phyloP scores from a whole-genome alignment of 2,113 vertebrate species.

The Suricata suricatta region DNA sequence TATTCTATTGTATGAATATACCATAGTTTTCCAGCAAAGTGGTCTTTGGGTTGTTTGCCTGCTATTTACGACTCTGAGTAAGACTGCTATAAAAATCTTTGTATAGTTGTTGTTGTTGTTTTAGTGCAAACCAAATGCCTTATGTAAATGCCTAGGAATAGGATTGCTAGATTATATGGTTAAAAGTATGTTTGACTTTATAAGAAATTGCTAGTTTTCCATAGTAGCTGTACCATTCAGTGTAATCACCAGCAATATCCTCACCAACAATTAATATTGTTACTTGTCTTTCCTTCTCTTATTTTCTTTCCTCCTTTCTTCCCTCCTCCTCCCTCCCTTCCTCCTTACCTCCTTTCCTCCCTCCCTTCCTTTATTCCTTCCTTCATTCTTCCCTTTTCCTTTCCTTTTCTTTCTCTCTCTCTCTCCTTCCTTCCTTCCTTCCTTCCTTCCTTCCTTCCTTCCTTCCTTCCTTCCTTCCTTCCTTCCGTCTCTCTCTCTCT shows the following conservation, averaged over 20 bases:
- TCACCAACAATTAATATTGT: background rate
- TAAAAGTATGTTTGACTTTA: background rate
- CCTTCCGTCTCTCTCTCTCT: background rate
- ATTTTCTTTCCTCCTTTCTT: background rate
- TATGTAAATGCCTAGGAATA: background rate
- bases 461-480: background rate
- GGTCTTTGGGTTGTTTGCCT: background rate
- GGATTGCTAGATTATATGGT: background rate
- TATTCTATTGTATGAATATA: background rate
- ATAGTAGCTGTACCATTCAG: background rate
- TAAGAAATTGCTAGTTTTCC: background rate
- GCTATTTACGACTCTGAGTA: background rate
- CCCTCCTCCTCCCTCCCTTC: too few species aligned
- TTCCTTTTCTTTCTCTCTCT: rapidly evolving
- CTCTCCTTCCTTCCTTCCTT: too few species aligned
- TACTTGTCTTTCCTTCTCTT: background rate
- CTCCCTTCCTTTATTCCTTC: rapidly evolving
- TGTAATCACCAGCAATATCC: background rate
- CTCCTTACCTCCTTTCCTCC: rapidly evolving
- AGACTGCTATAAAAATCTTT: background rate
- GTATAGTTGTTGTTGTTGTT: background rate
- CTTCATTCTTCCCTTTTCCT: too few species aligned
- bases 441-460: background rate
- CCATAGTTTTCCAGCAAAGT: background rate
- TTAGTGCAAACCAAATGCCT: background rate